phyloP scores from a whole-genome alignment of 2,888 invertebrate genomes.

The Dolomedes plantarius region DNA sequence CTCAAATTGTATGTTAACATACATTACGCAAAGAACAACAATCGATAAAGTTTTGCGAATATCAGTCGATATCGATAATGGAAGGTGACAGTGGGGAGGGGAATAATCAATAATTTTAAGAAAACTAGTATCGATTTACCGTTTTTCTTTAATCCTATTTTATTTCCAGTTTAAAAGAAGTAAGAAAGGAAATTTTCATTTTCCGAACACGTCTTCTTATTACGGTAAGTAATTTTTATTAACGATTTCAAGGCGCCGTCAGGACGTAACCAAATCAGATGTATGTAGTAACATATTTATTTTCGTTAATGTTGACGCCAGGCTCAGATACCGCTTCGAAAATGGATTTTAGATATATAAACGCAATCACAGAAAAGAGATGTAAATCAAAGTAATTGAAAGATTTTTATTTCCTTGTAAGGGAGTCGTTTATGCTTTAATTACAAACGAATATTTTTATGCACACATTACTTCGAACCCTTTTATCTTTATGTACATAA shows the following conservation, averaged over 20 bases:
- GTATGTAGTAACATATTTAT: not conserved
- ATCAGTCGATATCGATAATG: constrained; percentile 70
- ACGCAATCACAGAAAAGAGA: no score
- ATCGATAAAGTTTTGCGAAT: constrained; percentile 59
- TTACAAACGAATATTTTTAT: no score
- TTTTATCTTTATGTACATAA: no score
- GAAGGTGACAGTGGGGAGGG: constrained; percentile 49
- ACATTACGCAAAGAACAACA: constrained; percentile 13
- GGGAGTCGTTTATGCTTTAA: no score
- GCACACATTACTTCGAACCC: no score
- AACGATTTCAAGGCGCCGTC: not conserved
- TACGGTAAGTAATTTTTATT: not conserved
- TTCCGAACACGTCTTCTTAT: constrained; percentile 1
- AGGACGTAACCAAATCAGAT: not conserved
- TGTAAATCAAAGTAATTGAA: no score
- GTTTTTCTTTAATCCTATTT: constrained; percentile 62
- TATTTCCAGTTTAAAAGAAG: constrained; percentile 41
- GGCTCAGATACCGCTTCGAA: not conserved
- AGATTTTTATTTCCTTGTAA: no score
- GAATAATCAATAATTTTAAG: constrained; percentile 64
- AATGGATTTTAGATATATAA: not conserved
- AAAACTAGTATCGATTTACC: constrained; percentile 63
- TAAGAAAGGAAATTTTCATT: constrained; percentile 7
- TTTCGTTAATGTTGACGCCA: not conserved
- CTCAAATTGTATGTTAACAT: not conserved